Base-by-base conservation (phyloP, 2,888 invertebrate genomes). In the Rhyacophila evoluta region DNA sequence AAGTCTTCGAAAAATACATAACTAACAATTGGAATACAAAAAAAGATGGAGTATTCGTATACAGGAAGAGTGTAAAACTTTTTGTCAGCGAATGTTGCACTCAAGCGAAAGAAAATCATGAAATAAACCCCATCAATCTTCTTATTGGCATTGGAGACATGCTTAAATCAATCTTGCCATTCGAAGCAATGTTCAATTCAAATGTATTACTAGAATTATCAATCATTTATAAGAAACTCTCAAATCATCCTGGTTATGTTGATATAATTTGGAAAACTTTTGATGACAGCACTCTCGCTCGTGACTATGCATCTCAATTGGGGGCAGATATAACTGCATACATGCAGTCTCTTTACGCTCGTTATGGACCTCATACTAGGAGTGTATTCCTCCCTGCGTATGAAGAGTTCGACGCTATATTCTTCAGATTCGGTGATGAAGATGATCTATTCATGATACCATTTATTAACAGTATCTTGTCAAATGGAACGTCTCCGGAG, bases 1-100 rank as follows among this genome's bases (percentile, higher is more conserved):
- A 55, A 0, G 73, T 79, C 25, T 79, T 80, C 25, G 72, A 74
- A 27, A 74, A 76, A 37, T 79, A 72, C 55, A 79, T 81, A 1
- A 12, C 55, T 1, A 71, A 73, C n/a, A 75, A 80, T 5, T 81
- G 78, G 80, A 74, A 81, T 37, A 74, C 12, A 6, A 74, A 29
- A 68, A 68, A 33, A 4, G 74, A 79, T 10, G 71, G 29, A 6
- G n/a, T 12, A 3, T 79, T 41, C 39, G 12, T 19, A 10, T 77
- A 81, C 72, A 73, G 78, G 37, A 8, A 28, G 5, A 55, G 37
- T 25, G 11, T 81, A 25, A 75, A 41, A 1, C 36, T 67, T 15
- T 81, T 81, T n/a, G 33, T 79, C 8, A 27, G 55, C 2, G 41
- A 72, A 69, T 79, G 79, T 28, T 77, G 79, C 70, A 33, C 11